Percentiles rank a stretch among this genome's conserved stretches.
Conservation (phyloP, 2,113 vertebrate species). For the Pterocles gutturalis region DNA sequence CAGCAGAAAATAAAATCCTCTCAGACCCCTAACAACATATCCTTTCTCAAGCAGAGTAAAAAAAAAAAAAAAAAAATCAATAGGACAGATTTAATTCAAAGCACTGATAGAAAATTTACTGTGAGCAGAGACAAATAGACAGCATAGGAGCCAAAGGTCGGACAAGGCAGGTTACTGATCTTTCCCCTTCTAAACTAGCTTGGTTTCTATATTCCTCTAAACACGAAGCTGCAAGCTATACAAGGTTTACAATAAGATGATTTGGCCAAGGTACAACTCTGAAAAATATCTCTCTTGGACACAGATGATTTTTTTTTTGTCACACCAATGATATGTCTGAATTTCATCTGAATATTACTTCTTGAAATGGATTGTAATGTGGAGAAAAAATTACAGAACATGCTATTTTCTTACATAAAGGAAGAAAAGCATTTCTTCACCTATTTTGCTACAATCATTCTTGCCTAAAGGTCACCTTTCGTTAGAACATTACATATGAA, state of each 20-base stretch:
- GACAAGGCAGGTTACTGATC: background rate
- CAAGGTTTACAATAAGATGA: background rate
- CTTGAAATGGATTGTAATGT: background rate
- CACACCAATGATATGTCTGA: background rate
- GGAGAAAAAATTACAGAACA: background rate
- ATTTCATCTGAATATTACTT: background rate
- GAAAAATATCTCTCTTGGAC: background rate
- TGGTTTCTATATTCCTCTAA: background rate
- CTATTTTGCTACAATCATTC: background rate
- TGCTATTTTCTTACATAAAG: background rate
- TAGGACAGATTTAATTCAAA: background rate
- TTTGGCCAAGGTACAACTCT: background rate
- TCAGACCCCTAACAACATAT: background rate
- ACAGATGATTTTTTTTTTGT: background rate
- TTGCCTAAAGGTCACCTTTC: background rate
- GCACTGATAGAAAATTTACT: background rate
- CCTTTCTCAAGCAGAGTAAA: background rate
- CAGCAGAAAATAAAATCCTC: background rate
- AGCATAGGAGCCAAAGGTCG: fast-evolving
- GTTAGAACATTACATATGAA: background rate
- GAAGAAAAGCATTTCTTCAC: background rate
- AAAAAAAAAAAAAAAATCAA: background rate
- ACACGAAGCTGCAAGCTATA: background rate
- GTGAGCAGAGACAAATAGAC: background rate
- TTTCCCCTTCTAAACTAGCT: background rate